Percentiles rank a stretch among this genome's conserved stretches.
phyloP scores from a whole-genome alignment of 2,797 vertebrate genomes.

The Chaetodon trifasciatus region DNA sequence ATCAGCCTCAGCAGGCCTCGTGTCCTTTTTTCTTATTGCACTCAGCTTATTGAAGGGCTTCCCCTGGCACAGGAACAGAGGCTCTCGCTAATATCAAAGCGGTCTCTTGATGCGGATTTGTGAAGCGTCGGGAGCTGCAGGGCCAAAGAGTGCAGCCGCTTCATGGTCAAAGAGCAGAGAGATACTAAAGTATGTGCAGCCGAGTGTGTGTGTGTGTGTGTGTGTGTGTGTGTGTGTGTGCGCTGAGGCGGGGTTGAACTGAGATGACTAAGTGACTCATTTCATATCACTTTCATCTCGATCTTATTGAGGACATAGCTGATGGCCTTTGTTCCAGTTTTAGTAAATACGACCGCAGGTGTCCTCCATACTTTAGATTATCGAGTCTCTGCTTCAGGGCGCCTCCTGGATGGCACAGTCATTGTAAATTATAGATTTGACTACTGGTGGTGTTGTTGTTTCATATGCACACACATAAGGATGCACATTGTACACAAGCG shows the following conservation, averaged over 20 bases:
- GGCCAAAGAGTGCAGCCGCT: constrained; percentile 43
- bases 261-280: constrained; percentile 8
- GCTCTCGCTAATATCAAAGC: constrained; percentile 68
- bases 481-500: background rate
- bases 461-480: background rate
- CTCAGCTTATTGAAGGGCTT: constrained; percentile 60
- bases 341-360: background rate
- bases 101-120: constrained; percentile 61
- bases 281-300: background rate
- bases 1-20: constrained; percentile 37
- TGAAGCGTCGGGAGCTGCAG: constrained; percentile 49
- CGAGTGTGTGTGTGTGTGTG: constrained; percentile 4
- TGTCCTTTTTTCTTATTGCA: constrained; percentile 52
- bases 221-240: constrained; percentile 5
- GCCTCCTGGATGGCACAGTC: background rate
- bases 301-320: background rate
- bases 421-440: background rate
- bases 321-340: background rate
- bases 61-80: constrained; percentile 69
- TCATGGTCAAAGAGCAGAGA: constrained; percentile 43
- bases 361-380: background rate
- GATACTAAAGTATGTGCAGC: constrained; percentile 24
- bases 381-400: background rate
- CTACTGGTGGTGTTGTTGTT: background rate
- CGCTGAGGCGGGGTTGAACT: constrained; percentile 9